Conservation (phyloP, 2,888 invertebrate genomes). For the Tenthredo mesomela region DNA sequence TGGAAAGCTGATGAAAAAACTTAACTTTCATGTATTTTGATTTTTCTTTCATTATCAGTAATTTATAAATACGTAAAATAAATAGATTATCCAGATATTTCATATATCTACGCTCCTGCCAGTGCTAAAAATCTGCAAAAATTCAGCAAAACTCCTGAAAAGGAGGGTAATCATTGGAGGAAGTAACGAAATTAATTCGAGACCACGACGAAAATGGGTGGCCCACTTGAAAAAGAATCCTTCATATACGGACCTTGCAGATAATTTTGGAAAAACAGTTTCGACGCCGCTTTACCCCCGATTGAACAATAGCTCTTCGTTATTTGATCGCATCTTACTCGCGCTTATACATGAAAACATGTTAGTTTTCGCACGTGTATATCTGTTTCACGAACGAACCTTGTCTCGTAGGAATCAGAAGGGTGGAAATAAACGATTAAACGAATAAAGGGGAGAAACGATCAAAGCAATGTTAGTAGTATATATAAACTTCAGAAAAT, state of each 20-base stretch:
- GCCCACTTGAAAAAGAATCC: too few relatives aligned
- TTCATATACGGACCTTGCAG: not conserved
- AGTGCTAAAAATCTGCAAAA: too few relatives aligned
- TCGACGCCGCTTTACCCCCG: not conserved
- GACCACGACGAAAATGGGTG: too few relatives aligned
- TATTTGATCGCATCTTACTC: not conserved
- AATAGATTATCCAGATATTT: too few relatives aligned
- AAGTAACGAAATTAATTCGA: too few relatives aligned
- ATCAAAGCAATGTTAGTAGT: not conserved
- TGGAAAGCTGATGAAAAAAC: too few relatives aligned
- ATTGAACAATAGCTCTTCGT: not conserved
- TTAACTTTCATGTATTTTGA: too few relatives aligned
- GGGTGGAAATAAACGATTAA: conserved; percentile 1
- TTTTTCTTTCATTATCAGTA: too few relatives aligned
- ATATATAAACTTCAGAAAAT: not conserved
- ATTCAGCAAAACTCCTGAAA: too few relatives aligned
- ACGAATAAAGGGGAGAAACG: not conserved
- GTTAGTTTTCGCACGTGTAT: not conserved
- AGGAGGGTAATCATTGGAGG: too few relatives aligned
- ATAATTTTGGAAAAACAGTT: conserved; percentile 5
- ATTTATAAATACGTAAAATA: too few relatives aligned
- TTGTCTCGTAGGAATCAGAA: not conserved
- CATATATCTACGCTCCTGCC: too few relatives aligned
- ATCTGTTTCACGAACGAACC: not conserved
- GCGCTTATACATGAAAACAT: not conserved